These are phyloP conservation scores for Glossosoma conforme DNA, from an alignment of 1,140 invertebrate species.

Conservation along the genomic window DNA sequence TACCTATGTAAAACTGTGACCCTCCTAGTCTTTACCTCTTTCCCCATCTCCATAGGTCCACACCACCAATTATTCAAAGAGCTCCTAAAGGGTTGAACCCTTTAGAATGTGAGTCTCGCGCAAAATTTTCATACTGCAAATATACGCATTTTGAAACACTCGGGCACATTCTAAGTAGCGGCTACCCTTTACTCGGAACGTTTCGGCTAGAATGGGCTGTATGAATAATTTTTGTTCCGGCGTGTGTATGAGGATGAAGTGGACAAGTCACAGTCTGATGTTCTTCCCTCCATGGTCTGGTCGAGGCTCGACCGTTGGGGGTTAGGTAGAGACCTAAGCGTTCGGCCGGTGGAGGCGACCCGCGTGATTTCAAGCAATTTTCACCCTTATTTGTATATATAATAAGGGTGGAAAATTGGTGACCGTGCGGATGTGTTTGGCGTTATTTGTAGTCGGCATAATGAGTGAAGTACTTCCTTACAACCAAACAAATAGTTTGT, in stretches of 20 bases:
- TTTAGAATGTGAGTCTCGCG: constrained; percentile 11
- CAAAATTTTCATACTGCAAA: not conserved
- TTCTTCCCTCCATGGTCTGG: constrained; percentile 10
- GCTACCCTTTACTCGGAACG: not conserved
- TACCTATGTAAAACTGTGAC: constrained; percentile 17
- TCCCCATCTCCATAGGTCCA: constrained; percentile 17
- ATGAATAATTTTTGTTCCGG: constrained; percentile 7
- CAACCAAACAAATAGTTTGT: constrained; percentile 11
- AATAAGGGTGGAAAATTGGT: not conserved
- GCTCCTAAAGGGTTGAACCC: constrained; percentile 28
- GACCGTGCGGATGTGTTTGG: not conserved
- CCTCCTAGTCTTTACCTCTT: constrained; percentile 13
- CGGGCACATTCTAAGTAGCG: constrained; percentile 16
- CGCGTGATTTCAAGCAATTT: constrained; percentile 1
- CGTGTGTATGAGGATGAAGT: constrained; percentile 3
- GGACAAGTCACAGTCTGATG: constrained; percentile 19
- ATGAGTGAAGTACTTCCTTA: constrained; percentile 5
- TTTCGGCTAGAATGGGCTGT: constrained; percentile 11
- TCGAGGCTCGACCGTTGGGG: constrained; percentile 20
- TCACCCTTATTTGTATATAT: not conserved
- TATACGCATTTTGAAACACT: not conserved
- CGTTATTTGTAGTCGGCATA: not conserved
- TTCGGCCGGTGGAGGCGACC: not conserved
- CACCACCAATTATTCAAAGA: constrained; percentile 32
- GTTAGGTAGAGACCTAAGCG: constrained; percentile 2